These are phyloP conservation scores for Copidosoma floridanum DNA, from an alignment of 1,140 invertebrate species.

Conservation along the genomic window DNA sequence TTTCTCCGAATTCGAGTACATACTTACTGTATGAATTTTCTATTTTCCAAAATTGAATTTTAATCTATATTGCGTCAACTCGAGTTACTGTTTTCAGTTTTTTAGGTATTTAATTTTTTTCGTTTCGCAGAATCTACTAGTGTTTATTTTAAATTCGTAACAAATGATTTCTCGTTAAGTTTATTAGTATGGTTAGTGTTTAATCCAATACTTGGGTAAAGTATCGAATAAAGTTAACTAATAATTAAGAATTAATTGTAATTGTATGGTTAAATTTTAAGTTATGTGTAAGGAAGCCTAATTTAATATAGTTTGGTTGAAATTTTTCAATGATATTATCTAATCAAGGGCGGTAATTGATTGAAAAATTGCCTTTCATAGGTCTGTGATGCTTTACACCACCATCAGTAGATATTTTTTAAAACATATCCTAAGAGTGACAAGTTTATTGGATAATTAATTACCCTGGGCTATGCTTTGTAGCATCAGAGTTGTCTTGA, in stretches of 20 bases:
- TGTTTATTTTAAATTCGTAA: neutral
- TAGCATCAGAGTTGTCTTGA: constrained; percentile 23
- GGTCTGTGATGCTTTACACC: constrained; percentile 21
- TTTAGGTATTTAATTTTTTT: neutral
- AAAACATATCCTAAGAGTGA: constrained; percentile 27
- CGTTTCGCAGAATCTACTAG: neutral
- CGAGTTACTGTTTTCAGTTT: neutral
- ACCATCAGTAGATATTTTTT: constrained; percentile 25
- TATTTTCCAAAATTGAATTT: constrained; percentile 1
- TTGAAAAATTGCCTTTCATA: constrained; percentile 23
- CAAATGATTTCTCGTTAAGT: too few species aligned
- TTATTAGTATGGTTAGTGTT: too few species aligned
- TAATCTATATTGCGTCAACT: constrained; percentile 12
- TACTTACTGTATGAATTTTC: neutral
- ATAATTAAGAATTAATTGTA: constrained; percentile 9
- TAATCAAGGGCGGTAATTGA: constrained; percentile 13
- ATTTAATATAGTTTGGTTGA: constrained; percentile 1
- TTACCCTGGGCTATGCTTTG: constrained; percentile 15
- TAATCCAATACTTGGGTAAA: too few species aligned
- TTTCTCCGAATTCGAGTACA: neutral
- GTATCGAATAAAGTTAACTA: neutral
- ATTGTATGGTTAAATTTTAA: constrained; percentile 1
- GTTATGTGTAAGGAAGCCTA: constrained; percentile 5
- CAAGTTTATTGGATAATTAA: constrained; percentile 19
- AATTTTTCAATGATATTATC: constrained; percentile 21